Conservation (phyloP, 2,113 vertebrate species). For the Euleptes europaea region DNA sequence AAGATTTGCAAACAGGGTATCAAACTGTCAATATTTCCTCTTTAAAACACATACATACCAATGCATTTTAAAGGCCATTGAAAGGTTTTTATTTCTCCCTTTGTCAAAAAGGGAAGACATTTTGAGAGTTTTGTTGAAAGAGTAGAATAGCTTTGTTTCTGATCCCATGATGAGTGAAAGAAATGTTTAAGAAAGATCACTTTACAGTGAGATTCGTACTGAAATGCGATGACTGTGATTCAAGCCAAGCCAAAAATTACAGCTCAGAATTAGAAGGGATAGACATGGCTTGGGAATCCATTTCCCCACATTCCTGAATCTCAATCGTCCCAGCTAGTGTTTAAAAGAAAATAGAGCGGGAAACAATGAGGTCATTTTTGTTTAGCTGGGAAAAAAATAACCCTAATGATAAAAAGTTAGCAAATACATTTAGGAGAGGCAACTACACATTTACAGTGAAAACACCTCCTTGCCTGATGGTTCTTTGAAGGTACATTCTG, state of each 20-base stretch:
- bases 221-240: slow-evolving; percentile 81
- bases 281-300: slow-evolving; percentile 80
- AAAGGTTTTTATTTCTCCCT: slow-evolving; percentile 85
- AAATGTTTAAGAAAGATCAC: slow-evolving; percentile 84
- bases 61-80: slow-evolving; percentile 85
- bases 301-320: slow-evolving; percentile 84
- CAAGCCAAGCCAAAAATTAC: slow-evolving; percentile 85
- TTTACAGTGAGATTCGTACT: slow-evolving; percentile 81
- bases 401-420: slow-evolving; percentile 43
- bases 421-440: slow-evolving; percentile 61
- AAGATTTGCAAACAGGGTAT: slow-evolving; percentile 86
- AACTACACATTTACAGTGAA: slow-evolving; percentile 54
- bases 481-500: slow-evolving; percentile 50
- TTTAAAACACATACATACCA: slow-evolving; percentile 55
- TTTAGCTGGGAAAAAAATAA: slow-evolving; percentile 66
- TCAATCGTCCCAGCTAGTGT: slow-evolving; percentile 80
- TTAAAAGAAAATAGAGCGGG: slow-evolving; percentile 77
- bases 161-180: slow-evolving; percentile 85
- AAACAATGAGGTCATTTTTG: slow-evolving; percentile 82
- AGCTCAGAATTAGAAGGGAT: slow-evolving; percentile 81
- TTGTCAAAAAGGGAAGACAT: slow-evolving; percentile 68
- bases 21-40: slow-evolving; percentile 84
- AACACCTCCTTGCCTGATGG: background rate
- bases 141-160: slow-evolving; percentile 80
- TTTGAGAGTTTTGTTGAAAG: slow-evolving; percentile 84